Conservation (phyloP, 2,888 invertebrate genomes). For the Drosophila acutilabella region DNA sequence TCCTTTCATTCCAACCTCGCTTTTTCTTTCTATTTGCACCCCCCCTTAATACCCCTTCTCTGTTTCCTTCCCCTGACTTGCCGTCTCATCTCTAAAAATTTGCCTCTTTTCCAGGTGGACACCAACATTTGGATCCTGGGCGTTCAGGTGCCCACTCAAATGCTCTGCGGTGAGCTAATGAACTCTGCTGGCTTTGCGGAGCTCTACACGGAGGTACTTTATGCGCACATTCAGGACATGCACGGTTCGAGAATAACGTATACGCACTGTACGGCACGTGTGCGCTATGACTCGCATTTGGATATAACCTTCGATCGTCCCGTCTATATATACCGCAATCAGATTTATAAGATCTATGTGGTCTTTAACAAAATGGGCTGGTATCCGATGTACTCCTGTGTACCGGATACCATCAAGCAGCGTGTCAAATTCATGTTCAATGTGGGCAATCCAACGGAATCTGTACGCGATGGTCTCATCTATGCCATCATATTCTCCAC, state of each 20-base stretch:
- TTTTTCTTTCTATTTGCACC: no score
- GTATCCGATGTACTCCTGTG: conserved; percentile 92
- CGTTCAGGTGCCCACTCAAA: conserved; percentile 90
- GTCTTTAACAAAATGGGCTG: conserved; percentile 93
- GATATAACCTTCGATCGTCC: conserved; percentile 93
- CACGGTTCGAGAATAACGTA: conserved; percentile 92
- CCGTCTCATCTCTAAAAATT: neutral
- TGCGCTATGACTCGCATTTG: conserved; percentile 90
- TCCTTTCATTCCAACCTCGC: no score
- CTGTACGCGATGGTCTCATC: conserved; percentile 91
- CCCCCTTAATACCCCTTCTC: no score
- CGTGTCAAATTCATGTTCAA: conserved; percentile 91
- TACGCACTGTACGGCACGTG: conserved; percentile 92
- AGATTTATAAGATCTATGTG: conserved; percentile 93
- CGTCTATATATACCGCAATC: conserved; percentile 89
- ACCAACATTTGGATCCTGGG: conserved; percentile 90
- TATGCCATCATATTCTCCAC: conserved; percentile 90
- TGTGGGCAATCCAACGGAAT: conserved; percentile 90
- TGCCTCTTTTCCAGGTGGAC: conserved; percentile 87
- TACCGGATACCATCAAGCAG: conserved; percentile 88
- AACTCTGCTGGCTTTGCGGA: conserved; percentile 83
- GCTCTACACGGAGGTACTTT: conserved; percentile 91
- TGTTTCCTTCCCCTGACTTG: neutral
- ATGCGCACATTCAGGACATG: conserved; percentile 92
- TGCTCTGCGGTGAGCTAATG: conserved; percentile 85